Evolutionary conservation across 2,113 vertebrate genomes (phyloP).

Genomic region (Electrona antarctica): DNA sequence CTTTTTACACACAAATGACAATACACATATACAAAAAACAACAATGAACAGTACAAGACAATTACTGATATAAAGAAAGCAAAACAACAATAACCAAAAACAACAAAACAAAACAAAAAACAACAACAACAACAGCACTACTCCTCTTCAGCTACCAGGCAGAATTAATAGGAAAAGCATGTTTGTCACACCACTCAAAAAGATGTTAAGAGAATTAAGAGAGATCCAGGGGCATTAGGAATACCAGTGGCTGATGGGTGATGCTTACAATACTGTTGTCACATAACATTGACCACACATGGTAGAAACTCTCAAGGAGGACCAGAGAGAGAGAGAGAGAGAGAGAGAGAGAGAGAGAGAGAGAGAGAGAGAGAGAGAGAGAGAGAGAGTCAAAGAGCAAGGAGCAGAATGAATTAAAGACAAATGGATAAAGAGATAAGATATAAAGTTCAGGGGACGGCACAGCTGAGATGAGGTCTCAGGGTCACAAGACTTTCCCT

Average conservation of each 20-base stretch:
- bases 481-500: slow-evolving; percentile 18
- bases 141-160: too few species aligned
- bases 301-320: background rate
- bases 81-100: too few species aligned
- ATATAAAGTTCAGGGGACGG: background rate
- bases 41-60: too few species aligned
- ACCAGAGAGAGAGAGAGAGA: background rate
- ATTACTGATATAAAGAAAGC: too few species aligned
- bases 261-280: background rate
- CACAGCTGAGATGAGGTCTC: background rate
- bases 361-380: too few species aligned
- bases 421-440: background rate
- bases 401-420: background rate
- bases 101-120: too few species aligned
- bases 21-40: too few species aligned
- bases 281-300: too few species aligned
- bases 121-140: too few species aligned
- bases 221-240: background rate
- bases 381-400: background rate
- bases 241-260: background rate
- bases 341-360: background rate
- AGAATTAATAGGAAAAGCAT: background rate
- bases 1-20: too few species aligned
- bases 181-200: too few species aligned
- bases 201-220: too few species aligned